Evolutionary conservation across 1,140 invertebrate genomes (phyloP).

Genomic region (Trichomalopsis sarcophagae): DNA sequence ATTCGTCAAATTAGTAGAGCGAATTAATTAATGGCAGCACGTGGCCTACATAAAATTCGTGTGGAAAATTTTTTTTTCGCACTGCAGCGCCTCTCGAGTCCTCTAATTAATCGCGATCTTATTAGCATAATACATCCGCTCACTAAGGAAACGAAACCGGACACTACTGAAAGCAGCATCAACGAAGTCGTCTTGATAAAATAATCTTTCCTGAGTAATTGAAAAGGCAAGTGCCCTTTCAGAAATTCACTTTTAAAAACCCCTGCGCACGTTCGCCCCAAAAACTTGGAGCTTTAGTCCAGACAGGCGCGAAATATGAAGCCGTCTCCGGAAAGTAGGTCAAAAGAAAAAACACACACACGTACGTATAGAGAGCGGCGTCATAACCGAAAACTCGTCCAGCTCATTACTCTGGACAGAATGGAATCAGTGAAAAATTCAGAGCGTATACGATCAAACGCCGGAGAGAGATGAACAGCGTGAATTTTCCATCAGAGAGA

Average conservation of each 20-base stretch:
- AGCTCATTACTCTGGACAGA: neutral
- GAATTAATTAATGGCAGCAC: neutral
- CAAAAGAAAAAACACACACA: neutral
- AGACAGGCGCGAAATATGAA: neutral
- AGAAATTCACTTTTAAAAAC: too few species aligned
- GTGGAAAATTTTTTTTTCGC: too few species aligned
- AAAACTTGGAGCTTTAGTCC: too few species aligned
- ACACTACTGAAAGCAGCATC: too few species aligned
- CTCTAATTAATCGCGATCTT: too few species aligned
- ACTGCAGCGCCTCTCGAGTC: too few species aligned
- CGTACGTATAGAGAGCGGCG: neutral
- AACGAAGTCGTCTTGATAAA: too few species aligned
- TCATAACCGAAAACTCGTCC: slow-evolving; percentile 5
- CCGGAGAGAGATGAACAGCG: neutral
- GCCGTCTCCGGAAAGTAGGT: neutral
- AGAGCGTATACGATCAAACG: neutral
- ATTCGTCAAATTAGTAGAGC: neutral
- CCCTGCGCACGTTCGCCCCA: too few species aligned
- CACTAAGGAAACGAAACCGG: too few species aligned
- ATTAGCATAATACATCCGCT: too few species aligned
- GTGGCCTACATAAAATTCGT: neutral
- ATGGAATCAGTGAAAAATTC: slow-evolving; percentile 23
- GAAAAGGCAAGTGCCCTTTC: too few species aligned
- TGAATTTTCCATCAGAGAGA: slow-evolving; percentile 23
- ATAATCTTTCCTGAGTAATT: too few species aligned